phyloP scores from a whole-genome alignment of 1,140 invertebrate genomes.

The Glossosoma conforme region DNA sequence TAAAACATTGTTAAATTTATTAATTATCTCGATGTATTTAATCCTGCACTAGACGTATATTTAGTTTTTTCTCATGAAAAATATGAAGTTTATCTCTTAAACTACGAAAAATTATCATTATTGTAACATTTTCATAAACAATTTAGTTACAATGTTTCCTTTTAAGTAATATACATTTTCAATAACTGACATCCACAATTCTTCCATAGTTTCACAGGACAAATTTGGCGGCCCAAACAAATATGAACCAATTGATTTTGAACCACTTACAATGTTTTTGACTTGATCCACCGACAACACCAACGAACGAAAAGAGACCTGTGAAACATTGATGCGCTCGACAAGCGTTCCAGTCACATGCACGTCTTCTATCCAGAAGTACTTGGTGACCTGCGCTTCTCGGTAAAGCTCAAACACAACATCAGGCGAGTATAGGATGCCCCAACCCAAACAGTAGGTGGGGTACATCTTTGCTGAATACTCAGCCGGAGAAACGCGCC shows the following conservation, averaged over 20 bases:
- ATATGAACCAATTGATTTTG: slow-evolving; percentile 39
- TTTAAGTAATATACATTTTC: too few relatives aligned
- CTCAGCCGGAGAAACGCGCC: slow-evolving; percentile 68
- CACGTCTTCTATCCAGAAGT: slow-evolving; percentile 87
- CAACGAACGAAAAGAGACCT: slow-evolving; percentile 48
- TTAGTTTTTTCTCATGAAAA: too few relatives aligned
- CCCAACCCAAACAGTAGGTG: slow-evolving; percentile 70
- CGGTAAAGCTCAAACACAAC: slow-evolving; percentile 61
- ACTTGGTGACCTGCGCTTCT: slow-evolving; percentile 56
- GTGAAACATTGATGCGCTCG: slow-evolving; percentile 53
- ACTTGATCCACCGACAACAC: slow-evolving; percentile 40
- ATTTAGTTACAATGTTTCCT: too few relatives aligned
- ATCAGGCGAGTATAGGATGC: slow-evolving; percentile 67
- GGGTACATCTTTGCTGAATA: slow-evolving; percentile 63
- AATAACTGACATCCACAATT: slow-evolving; percentile 41
- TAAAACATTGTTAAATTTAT: too few relatives aligned
- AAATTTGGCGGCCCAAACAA: slow-evolving; percentile 56
- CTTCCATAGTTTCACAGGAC: slow-evolving; percentile 42
- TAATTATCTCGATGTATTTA: too few relatives aligned
- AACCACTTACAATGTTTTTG: slow-evolving; percentile 32
- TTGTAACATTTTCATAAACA: too few relatives aligned
- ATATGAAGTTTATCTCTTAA: too few relatives aligned
- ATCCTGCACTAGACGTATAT: too few relatives aligned
- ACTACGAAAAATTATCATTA: too few relatives aligned
- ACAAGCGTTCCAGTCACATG: slow-evolving; percentile 71